Percentiles rank a stretch among this genome's conserved stretches.
These are phyloP conservation scores for Lamprotornis superbus DNA, from an alignment of 2,113 vertebrate genomes.

Conservation along the genomic window DNA sequence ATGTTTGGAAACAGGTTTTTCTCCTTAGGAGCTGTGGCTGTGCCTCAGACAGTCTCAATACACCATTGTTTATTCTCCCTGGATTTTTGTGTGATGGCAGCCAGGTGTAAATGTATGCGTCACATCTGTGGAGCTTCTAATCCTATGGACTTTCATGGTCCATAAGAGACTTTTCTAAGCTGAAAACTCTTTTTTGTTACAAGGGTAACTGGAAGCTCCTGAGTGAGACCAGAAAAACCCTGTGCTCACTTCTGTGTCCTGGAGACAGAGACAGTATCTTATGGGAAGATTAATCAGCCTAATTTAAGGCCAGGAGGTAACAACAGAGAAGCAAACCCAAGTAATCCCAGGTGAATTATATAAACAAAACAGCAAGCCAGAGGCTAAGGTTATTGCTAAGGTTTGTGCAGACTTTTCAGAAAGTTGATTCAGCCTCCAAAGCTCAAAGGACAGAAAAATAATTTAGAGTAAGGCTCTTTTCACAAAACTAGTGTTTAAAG, in stretches of 20 bases:
- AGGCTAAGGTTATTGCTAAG: not conserved
- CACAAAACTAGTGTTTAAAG: not conserved
- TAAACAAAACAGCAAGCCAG: not conserved
- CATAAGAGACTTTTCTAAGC: not conserved
- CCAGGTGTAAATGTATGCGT: not conserved
- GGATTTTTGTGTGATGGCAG: not conserved
- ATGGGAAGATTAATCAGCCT: not conserved
- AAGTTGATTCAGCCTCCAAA: not conserved
- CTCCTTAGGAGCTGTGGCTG: not conserved
- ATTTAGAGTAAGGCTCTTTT: not conserved
- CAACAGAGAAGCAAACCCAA: not conserved
- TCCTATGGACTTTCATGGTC: not conserved
- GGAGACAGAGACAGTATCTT: not conserved
- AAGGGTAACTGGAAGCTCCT: not conserved
- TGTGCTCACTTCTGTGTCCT: not conserved
- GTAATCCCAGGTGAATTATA: not conserved
- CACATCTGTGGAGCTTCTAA: not conserved
- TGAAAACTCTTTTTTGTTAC: not conserved
- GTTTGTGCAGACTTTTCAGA: not conserved
- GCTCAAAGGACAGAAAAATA: not conserved
- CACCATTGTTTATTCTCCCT: not conserved
- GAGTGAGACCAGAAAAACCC: not conserved
- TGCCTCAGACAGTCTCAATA: not conserved
- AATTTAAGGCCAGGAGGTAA: not conserved
- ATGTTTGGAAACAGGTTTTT: not conserved